Base-by-base conservation (phyloP, 2,113 vertebrate genomes). In the Saccopteryx bilineata region DNA sequence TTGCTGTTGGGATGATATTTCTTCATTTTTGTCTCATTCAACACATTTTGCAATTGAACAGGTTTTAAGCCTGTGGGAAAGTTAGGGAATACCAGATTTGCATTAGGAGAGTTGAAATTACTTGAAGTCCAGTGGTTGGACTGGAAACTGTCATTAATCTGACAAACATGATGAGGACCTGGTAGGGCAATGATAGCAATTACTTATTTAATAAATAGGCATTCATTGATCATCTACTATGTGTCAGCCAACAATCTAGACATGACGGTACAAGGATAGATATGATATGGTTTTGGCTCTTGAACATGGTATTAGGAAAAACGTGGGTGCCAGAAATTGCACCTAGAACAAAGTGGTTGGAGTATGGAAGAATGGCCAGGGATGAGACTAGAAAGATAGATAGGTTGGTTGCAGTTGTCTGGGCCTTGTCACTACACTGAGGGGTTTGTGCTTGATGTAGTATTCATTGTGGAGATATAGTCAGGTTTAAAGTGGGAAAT, bases 371-470 rank as follows among this genome's bases (percentile, higher is more conserved):
- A 17, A 19, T n/a, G 78, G 19, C 75, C n/a, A 13, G 48, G 46
- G 50, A 6, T 24, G 31, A 87, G 39, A 26, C n/a, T 7, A 6
- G 46, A 3, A 11, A 31, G 58, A 31, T 12, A 10, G 12, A 0
- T 28, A 14, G 63, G 28, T 5, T 21, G 69, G 5, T 0, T 60
- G n/a, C 63, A 9, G 28, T 9, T 78, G 24, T 1, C 17, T 26
- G 24, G 8, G 48, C 17, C 48, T 17, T 9, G 8, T 46, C 10
- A 8, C 17, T 31, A 0, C 33, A 0, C 9, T 31, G 65, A 60
- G 8, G 10, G 17, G 3, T 18, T 26, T n/a, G 10, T 4, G 39
- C 61, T 58, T 7, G n/a, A 12, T 87, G 10, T 18, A 13, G 5
- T 28, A 10, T 63, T 56, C 23, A 5, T n/a, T 48, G n/a, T 75